Conservation (phyloP, 2,888 invertebrate genomes). For the Andrena fulva region DNA sequence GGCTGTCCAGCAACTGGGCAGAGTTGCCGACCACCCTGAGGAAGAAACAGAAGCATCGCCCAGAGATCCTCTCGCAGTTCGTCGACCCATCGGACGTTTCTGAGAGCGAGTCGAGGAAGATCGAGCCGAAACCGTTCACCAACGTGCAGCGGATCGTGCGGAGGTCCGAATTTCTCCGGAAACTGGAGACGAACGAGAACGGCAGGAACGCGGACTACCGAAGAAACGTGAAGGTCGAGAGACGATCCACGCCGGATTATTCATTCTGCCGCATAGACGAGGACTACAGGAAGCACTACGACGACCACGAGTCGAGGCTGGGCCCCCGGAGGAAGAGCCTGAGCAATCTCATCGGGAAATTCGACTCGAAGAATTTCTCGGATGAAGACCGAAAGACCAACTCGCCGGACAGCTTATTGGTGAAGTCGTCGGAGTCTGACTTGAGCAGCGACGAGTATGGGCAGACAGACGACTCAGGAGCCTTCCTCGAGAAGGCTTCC, state of each 20-base stretch:
- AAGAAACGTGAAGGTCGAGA: slow-evolving; percentile 61
- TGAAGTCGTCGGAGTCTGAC: slow-evolving; percentile 83
- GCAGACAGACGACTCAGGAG: slow-evolving; percentile 85
- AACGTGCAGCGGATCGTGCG: slow-evolving; percentile 75
- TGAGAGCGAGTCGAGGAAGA: slow-evolving; percentile 78
- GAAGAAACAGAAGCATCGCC: slow-evolving; percentile 81
- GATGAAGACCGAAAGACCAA: slow-evolving; percentile 84
- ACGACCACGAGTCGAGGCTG: slow-evolving; percentile 73
- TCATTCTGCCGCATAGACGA: slow-evolving; percentile 69
- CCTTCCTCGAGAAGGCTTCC: slow-evolving; percentile 85
- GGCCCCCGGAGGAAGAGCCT: slow-evolving; percentile 63
- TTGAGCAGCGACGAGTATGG: slow-evolving; percentile 85
- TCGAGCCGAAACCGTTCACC: slow-evolving; percentile 69
- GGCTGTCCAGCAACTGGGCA: slow-evolving; percentile 82
- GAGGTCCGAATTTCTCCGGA: slow-evolving; percentile 80
- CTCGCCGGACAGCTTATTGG: slow-evolving; percentile 83
- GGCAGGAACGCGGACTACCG: slow-evolving; percentile 66
- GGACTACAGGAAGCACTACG: slow-evolving; percentile 79
- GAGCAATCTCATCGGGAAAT: slow-evolving; percentile 59
- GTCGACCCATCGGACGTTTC: slow-evolving; percentile 81
- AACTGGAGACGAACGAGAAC: slow-evolving; percentile 73
- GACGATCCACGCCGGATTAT: slow-evolving; percentile 64
- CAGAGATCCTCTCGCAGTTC: slow-evolving; percentile 82
- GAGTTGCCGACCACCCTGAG: slow-evolving; percentile 84
- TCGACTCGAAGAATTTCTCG: slow-evolving; percentile 74